A percentile compares a stretch with the other conserved stretches of the same genome.
Evolutionary conservation across 2,888 invertebrate species (phyloP).

Genomic region (Polydrusus tereticollis): DNA sequence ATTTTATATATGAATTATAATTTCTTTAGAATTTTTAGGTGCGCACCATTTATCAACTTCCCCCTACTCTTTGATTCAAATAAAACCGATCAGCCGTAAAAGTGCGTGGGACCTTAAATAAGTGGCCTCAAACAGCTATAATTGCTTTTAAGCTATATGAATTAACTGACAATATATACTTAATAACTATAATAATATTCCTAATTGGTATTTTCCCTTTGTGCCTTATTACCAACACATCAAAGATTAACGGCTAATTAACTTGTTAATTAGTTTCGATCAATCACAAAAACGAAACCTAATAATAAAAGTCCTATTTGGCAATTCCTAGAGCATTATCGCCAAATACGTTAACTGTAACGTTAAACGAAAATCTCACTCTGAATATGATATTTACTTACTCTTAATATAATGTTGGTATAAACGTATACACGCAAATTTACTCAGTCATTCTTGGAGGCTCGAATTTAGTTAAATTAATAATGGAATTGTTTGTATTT

Average conservation of each 20-base stretch:
- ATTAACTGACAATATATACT: not conserved
- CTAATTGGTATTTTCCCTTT: conserved; percentile 1
- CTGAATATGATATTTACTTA: not conserved
- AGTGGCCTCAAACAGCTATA: not conserved
- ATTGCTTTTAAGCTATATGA: not conserved
- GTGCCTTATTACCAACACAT: conserved; percentile 12
- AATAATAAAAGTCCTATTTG: conserved; percentile 1
- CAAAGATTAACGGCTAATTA: not conserved
- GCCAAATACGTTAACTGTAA: conserved; percentile 8
- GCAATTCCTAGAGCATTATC: conserved; percentile 13
- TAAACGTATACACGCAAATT: not conserved
- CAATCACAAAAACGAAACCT: not conserved
- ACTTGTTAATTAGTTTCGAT: not conserved
- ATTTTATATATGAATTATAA: too few relatives aligned
- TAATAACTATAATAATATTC: not conserved
- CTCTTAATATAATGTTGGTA: not conserved
- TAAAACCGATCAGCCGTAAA: not conserved
- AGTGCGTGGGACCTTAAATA: not conserved
- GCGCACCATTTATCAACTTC: too few relatives aligned
- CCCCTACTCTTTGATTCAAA: too few relatives aligned
- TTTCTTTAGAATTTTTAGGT: too few relatives aligned
- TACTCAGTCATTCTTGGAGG: not conserved
- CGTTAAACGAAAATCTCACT: conserved; percentile 1
- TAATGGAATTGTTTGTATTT: too few relatives aligned
- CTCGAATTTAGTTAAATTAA: too few relatives aligned